These are phyloP conservation scores for Candoia aspera DNA, from an alignment of 2,113 vertebrate genomes.

Conservation along the genomic window DNA sequence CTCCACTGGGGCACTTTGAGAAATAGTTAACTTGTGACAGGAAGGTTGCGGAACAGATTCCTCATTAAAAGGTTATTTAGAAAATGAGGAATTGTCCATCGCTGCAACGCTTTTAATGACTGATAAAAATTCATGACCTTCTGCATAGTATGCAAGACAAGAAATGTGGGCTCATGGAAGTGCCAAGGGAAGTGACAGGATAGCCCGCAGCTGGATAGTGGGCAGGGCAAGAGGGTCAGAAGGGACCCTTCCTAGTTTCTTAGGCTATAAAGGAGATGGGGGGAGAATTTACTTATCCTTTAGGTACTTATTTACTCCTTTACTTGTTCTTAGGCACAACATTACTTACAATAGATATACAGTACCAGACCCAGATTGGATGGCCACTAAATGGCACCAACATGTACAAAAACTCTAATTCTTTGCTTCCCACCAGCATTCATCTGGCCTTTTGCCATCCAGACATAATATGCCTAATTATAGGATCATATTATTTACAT, in stretches of 20 bases:
- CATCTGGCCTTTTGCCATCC: background rate
- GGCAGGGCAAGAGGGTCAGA: too few species aligned
- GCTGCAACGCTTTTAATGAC: background rate
- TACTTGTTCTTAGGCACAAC: background rate
- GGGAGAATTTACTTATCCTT: too few species aligned
- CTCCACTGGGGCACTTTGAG: background rate
- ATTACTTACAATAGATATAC: background rate
- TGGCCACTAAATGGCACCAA: background rate
- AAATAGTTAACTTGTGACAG: background rate
- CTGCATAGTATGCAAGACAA: background rate
- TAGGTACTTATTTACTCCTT: too few species aligned
- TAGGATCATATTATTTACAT: background rate
- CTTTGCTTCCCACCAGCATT: background rate
- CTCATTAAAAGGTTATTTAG: constrained; percentile 14
- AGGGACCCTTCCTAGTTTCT: too few species aligned
- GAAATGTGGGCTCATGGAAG: background rate
- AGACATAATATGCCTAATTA: background rate
- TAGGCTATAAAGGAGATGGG: too few species aligned
- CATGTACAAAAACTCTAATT: background rate
- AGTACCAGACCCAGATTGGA: background rate
- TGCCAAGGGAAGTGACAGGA: too few species aligned
- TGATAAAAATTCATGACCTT: background rate
- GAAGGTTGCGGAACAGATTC: background rate
- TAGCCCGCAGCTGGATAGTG: too few species aligned
- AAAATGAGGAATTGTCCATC: background rate